phyloP scores from a whole-genome alignment of 2,888 invertebrate species.

The Encarsia formosa region DNA sequence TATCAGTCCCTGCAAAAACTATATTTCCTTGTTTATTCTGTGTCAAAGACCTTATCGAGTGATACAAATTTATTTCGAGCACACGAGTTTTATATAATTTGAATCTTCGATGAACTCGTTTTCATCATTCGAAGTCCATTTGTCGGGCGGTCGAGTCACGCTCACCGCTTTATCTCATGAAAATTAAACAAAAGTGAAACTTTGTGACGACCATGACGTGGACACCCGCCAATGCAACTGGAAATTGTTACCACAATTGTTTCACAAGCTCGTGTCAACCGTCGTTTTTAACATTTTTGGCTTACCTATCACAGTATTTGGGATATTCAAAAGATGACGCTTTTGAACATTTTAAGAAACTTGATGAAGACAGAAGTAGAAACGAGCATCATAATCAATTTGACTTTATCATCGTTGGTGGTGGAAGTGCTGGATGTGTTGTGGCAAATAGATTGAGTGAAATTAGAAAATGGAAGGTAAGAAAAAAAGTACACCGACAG shows the following conservation, averaged over 20 bases:
- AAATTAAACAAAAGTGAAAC: too few species aligned
- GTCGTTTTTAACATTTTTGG: background rate
- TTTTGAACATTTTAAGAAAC: background rate
- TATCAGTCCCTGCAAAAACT: too few species aligned
- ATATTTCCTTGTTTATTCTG: too few species aligned
- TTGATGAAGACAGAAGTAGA: too few species aligned
- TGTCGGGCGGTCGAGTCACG: too few species aligned
- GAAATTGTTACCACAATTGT: background rate
- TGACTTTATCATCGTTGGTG: conserved; percentile 5
- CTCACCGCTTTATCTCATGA: too few species aligned
- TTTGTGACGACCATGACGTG: background rate
- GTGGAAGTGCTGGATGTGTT: conserved; percentile 4
- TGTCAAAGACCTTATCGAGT: too few species aligned
- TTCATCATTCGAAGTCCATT: too few species aligned
- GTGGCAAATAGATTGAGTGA: conserved; percentile 5
- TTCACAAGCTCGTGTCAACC: background rate
- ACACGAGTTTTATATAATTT: too few species aligned
- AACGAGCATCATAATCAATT: background rate
- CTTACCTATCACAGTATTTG: background rate
- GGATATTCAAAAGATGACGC: background rate
- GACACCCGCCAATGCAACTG: background rate
- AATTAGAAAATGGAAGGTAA: conserved; percentile 2
- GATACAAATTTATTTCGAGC: too few species aligned
- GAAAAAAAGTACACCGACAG: background rate
- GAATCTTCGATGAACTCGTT: too few species aligned